Conservation (phyloP, 2,113 vertebrate species). For the Lophochroa leadbeateri region DNA sequence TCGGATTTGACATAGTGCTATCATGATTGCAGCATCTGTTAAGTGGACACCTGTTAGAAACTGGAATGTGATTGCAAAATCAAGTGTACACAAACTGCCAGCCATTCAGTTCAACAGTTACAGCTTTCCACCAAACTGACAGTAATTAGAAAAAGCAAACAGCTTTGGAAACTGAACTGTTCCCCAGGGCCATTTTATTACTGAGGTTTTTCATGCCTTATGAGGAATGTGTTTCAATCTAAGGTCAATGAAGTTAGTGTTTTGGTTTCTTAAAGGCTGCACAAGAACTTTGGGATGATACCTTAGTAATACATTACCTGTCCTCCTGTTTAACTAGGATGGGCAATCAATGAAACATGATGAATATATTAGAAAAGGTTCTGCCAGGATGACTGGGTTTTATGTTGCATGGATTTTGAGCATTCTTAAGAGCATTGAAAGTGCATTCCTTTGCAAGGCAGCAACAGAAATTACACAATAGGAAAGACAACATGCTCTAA, state of each 20-base stretch:
- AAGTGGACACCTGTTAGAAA: neutral
- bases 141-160: neutral
- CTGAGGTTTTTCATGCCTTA: accelerated
- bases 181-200: neutral
- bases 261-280: neutral
- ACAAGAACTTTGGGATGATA: neutral
- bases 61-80: neutral
- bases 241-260: neutral
- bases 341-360: neutral
- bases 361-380: neutral
- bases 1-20: neutral
- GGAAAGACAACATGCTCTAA: neutral
- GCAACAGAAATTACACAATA: neutral
- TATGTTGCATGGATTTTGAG: neutral
- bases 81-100: neutral
- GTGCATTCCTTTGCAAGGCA: neutral
- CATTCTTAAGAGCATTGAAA: neutral
- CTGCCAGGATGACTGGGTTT: neutral
- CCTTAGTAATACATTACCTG: neutral
- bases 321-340: neutral
- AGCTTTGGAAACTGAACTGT: neutral
- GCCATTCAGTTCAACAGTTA: neutral
- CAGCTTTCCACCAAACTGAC: neutral
- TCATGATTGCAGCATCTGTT: neutral
- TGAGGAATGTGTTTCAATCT: neutral